phyloP scores from a whole-genome alignment of 2,888 invertebrate species.

The Quadriops clusia region DNA sequence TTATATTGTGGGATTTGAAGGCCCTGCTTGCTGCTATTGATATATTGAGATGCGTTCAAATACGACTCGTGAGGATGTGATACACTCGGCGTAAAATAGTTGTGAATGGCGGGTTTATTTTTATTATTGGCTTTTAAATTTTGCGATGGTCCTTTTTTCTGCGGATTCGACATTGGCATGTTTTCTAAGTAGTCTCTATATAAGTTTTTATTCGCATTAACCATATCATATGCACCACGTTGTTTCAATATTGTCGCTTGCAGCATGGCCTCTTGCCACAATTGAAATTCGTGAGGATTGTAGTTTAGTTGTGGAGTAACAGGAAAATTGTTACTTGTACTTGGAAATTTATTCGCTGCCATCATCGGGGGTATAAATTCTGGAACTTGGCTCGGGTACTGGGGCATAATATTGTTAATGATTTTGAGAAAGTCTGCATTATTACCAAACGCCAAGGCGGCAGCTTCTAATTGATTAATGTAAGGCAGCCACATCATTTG shows the following conservation, averaged over 20 bases:
- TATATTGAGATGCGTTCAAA: too few relatives aligned
- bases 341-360: conserved; percentile 35
- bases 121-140: too few relatives aligned
- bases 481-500: conserved; percentile 69
- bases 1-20: too few relatives aligned
- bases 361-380: conserved; percentile 44
- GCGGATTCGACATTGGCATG: conserved; percentile 8
- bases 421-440: conserved; percentile 47
- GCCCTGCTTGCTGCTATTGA: too few relatives aligned
- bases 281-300: conserved; percentile 46
- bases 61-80: too few relatives aligned
- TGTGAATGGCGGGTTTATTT: too few relatives aligned
- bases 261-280: conserved; percentile 60
- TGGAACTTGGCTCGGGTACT: conserved; percentile 29
- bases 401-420: conserved; percentile 39
- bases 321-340: too few relatives aligned
- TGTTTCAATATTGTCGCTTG: conserved; percentile 28
- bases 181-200: conserved; percentile 18
- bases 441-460: conserved; percentile 39
- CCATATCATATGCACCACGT: conserved; percentile 25
- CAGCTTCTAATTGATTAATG: conserved; percentile 46
- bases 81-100: too few relatives aligned
- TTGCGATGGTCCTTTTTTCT: conserved; percentile 12
- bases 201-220: conserved; percentile 19
- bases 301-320: conserved; percentile 36